These are phyloP conservation scores for Xanthia icteritia DNA, from an alignment of 2,888 invertebrate genomes.

Conservation along the genomic window DNA sequence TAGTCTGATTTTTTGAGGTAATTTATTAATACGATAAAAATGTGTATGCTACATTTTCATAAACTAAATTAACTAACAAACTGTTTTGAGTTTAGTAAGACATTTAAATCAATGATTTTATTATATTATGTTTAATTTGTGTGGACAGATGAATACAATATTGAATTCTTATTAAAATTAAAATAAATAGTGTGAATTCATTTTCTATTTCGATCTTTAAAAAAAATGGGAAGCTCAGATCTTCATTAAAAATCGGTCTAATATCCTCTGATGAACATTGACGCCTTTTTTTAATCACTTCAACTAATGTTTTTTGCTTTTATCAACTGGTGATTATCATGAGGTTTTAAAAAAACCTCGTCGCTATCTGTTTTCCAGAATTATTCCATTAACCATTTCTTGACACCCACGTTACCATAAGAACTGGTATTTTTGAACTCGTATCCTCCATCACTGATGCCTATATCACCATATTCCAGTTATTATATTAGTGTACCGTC, in stretches of 20 bases:
- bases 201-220: background rate
- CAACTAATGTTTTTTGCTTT: background rate
- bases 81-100: background rate
- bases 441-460: background rate
- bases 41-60: background rate
- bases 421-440: background rate
- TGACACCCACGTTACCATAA: fast-evolving
- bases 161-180: background rate
- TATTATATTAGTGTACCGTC: slow-evolving; percentile 30
- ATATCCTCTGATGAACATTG: background rate
- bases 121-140: background rate
- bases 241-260: too few species aligned
- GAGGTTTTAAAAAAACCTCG: background rate
- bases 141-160: background rate
- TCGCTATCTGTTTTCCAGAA: background rate
- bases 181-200: background rate
- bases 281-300: background rate
- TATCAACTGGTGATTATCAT: background rate
- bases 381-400: background rate
- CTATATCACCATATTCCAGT: slow-evolving; percentile 4
- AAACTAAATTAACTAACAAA: background rate
- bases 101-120: background rate
- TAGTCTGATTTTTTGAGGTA: background rate
- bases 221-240: too few species aligned
- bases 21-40: background rate